Evolutionary conservation across 2,113 vertebrate genomes (phyloP), one percentile per base, ranked within the genome.

Genomic region (Anseranas semipalmata): DNA sequence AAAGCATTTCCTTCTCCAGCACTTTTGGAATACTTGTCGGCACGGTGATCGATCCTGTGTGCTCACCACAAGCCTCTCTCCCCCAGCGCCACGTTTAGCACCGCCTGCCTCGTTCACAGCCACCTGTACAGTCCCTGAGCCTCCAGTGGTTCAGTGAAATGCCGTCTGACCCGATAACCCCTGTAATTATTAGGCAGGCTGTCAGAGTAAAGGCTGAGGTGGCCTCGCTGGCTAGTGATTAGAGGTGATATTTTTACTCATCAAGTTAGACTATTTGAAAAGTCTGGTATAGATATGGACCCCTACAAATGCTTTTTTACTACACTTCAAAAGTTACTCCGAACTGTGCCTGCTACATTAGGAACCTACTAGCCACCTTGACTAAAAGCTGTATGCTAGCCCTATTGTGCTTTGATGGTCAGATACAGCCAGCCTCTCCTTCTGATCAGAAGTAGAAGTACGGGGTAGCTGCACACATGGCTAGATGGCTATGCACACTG

Each of bases 21-120:
- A 60, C 48, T 73, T 90, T 5, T 39, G 45, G 58, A 93, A 83
- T 11, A 45, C 5, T 71, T 0, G 0, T 0, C 53, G 8, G 45
- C n/a, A 60, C 3, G 67, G 33, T 2, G 18, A 92, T 83, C 12
- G 56, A 50, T 27, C 18, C 46, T 27, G n/a, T 15, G 12, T 25
- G 39, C 2, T 87, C 58, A 67, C n/a, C 30, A 53, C 33, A 68
- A 72, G 10, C 13, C 33, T 7, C 53, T 52, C 33, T 24, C 66
- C 45, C 32, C 37, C 43, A 75, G 19, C n/a, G 85, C 8, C 17
- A 25, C 4, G 30, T 59, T 53, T 1, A 72, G 45, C 2, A 10
- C 12, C 70, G 33, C 30, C 67, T 73, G 52, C 56, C 41, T 41
- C 12, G 12, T 43, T 78, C 22, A 17, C 17, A 50, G 37, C 58